Conservation (phyloP, 2,113 vertebrate genomes). For the Periophthalmus modestus region DNA sequence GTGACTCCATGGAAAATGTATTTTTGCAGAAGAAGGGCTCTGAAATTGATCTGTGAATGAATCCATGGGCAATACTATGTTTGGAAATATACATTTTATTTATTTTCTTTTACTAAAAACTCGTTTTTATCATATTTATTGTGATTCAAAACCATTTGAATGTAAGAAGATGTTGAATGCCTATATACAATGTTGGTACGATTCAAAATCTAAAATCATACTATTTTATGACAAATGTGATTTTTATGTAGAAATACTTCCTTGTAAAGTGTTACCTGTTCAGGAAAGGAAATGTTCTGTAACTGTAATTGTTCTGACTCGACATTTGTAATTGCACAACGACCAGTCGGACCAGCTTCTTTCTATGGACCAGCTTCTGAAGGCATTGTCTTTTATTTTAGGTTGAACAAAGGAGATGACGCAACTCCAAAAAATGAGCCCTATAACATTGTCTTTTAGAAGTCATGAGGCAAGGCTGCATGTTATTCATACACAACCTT, state of each 20-base stretch:
- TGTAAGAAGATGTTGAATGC: background rate
- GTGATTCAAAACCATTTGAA: background rate
- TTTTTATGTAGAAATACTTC: background rate
- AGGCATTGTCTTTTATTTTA: background rate
- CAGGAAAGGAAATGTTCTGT: background rate
- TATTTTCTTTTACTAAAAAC: constrained; percentile 11
- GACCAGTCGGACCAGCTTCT: background rate
- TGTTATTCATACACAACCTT: constrained; percentile 9
- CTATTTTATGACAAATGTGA: background rate
- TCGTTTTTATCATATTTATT: constrained; percentile 6
- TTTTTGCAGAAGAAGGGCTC: constrained; percentile 84
- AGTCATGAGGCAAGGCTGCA: background rate
- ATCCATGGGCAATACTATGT: constrained; percentile 9
- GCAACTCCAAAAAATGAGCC: background rate
- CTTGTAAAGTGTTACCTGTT: background rate
- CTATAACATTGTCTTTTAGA: background rate
- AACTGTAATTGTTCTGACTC: background rate
- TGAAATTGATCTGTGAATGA: constrained; percentile 84
- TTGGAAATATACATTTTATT: constrained; percentile 10
- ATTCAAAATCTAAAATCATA: background rate
- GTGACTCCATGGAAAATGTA: constrained; percentile 79
- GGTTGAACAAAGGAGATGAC: background rate
- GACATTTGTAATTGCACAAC: background rate
- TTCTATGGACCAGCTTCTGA: background rate
- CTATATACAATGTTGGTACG: constrained; percentile 31